Evolutionary conservation across 2,888 invertebrate species (phyloP).

Genomic region (Xanthia icteritia): DNA sequence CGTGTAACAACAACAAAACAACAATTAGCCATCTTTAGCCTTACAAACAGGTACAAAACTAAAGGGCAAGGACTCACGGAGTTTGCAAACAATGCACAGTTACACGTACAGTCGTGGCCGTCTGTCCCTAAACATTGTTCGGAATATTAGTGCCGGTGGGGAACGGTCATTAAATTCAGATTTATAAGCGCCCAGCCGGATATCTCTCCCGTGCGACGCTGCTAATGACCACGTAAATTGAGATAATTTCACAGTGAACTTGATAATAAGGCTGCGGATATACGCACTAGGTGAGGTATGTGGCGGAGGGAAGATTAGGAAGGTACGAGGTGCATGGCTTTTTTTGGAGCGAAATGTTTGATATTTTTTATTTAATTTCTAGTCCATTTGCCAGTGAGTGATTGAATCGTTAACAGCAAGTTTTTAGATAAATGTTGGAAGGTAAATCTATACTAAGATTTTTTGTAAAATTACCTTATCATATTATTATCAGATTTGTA

Average conservation of each 20-base stretch:
- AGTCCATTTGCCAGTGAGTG: background rate
- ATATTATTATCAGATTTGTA: too few relatives aligned
- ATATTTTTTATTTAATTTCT: background rate
- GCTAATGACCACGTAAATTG: slow-evolving; percentile 91
- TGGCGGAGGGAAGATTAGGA: slow-evolving; percentile 26
- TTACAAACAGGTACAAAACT: slow-evolving; percentile 55
- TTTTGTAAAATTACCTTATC: too few relatives aligned
- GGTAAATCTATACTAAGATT: background rate
- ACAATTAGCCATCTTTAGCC: slow-evolving; percentile 57
- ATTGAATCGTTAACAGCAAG: background rate
- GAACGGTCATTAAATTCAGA: slow-evolving; percentile 89
- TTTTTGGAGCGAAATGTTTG: background rate
- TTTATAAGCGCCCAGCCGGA: slow-evolving; percentile 86
- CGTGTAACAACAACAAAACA: slow-evolving; percentile 35
- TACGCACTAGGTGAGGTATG: slow-evolving; percentile 49
- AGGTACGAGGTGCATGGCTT: background rate
- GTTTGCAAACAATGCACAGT: slow-evolving; percentile 57
- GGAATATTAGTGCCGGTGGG: slow-evolving; percentile 83
- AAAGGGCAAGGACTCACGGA: slow-evolving; percentile 57
- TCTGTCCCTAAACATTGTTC: slow-evolving; percentile 83
- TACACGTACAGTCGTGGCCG: slow-evolving; percentile 43
- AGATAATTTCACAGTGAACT: slow-evolving; percentile 89
- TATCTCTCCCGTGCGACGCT: slow-evolving; percentile 90
- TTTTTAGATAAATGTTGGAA: background rate
- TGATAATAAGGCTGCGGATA: slow-evolving; percentile 79